Percentiles rank a stretch among this genome's conserved stretches.
Evolutionary conservation across 2,888 invertebrate genomes (phyloP).

Genomic region (Campoletis raptor): DNA sequence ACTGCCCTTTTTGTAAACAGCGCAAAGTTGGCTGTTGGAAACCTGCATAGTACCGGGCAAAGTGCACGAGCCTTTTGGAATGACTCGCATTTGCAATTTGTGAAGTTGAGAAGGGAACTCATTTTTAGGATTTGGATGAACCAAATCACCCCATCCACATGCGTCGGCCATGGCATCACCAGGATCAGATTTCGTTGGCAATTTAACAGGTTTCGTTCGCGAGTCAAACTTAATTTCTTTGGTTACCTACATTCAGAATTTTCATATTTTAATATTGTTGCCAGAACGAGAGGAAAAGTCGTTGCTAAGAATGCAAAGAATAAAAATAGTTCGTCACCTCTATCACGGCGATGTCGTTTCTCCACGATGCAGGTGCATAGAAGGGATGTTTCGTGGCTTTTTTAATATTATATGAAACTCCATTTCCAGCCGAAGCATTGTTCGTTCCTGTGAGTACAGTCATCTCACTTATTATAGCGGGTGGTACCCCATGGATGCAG

Average conservation of each 20-base stretch:
- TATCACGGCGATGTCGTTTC: conserved; percentile 52
- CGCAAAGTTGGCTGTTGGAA: conserved; percentile 44
- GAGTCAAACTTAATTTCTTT: conserved; percentile 32
- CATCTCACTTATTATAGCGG: conserved; percentile 31
- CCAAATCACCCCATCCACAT: conserved; percentile 63
- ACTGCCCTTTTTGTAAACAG: background rate
- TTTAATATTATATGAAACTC: conserved; percentile 6
- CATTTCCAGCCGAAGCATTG: background rate
- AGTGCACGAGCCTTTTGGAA: conserved; percentile 32
- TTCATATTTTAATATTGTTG: background rate
- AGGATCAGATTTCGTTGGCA: conserved; percentile 49
- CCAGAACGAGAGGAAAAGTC: background rate
- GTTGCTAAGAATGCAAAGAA: background rate
- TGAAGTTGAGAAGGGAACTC: background rate
- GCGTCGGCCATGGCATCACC: conserved; percentile 34
- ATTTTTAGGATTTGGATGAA: background rate
- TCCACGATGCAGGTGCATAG: background rate
- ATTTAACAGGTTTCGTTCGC: conserved; percentile 36
- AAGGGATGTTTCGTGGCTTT: conserved; percentile 5
- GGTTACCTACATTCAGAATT: conserved; percentile 30
- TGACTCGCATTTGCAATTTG: conserved; percentile 47
- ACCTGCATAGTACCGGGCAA: background rate
- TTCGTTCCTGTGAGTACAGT: conserved; percentile 61
- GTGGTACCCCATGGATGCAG: conserved; percentile 54
- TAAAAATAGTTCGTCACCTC: conserved; percentile 17